Evolutionary conservation across 2,888 invertebrate species (phyloP).

Genomic region (Incurvaria masculella): DNA sequence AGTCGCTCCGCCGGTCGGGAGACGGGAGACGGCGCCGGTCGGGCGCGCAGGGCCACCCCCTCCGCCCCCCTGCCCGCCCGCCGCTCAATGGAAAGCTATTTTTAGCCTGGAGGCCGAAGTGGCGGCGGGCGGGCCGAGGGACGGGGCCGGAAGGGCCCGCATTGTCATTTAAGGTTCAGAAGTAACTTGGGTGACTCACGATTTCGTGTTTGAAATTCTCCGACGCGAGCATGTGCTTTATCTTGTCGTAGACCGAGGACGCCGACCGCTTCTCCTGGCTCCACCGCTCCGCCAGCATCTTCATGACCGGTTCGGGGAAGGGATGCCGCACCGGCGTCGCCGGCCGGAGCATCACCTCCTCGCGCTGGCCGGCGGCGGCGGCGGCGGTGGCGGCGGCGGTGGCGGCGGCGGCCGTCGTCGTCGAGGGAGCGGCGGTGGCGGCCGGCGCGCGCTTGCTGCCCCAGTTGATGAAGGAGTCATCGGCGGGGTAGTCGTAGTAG

Average conservation of each 20-base stretch:
- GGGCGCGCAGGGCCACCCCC: constrained; percentile 22
- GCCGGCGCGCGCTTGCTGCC: constrained; percentile 48
- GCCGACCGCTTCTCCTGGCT: constrained; percentile 28
- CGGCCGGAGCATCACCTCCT: constrained; percentile 61
- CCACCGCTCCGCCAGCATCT: constrained; percentile 38
- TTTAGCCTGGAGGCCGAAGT: constrained; percentile 31
- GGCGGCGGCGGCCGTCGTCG: constrained; percentile 27
- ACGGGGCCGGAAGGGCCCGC: constrained; percentile 18
- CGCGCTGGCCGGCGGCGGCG: constrained; percentile 56
- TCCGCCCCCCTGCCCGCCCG: constrained; percentile 42
- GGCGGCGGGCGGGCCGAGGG: constrained; percentile 1
- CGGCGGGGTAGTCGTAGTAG: constrained; percentile 39
- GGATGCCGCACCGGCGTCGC: constrained; percentile 50
- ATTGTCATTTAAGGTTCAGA: constrained; percentile 12
- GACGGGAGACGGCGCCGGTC: neutral
- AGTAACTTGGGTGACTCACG: constrained; percentile 42
- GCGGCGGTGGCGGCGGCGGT: constrained; percentile 33
- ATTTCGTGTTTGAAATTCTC: constrained; percentile 46
- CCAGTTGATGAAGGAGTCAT: constrained; percentile 53
- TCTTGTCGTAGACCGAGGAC: constrained; percentile 51
- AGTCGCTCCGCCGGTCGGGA: neutral
- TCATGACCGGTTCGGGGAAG: constrained; percentile 51
- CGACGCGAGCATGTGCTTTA: constrained; percentile 54
- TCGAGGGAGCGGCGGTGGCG: constrained; percentile 19
- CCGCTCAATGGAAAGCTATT: constrained; percentile 29